Percentiles rank a stretch among this genome's conserved stretches.
Evolutionary conservation across 2,797 vertebrate genomes (phyloP).

Genomic region (Delichon dasypus): DNA sequence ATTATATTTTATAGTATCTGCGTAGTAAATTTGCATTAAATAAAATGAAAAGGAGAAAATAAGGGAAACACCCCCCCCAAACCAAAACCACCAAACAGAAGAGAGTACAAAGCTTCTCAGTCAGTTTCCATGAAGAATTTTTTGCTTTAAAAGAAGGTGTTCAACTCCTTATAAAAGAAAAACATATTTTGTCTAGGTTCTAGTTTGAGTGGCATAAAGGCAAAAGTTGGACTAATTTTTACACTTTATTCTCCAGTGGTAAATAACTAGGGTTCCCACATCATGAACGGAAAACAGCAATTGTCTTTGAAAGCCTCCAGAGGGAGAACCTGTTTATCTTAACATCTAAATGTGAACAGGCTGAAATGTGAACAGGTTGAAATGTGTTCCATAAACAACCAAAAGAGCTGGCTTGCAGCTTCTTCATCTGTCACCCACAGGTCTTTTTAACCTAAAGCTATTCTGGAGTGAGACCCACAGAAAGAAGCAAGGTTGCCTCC

Average conservation of each 20-base stretch:
- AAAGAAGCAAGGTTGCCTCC: not conserved
- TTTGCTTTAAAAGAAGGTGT: not conserved
- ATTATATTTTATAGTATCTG: not conserved
- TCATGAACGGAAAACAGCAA: not conserved
- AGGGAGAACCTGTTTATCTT: not conserved
- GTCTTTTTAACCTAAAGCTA: not conserved
- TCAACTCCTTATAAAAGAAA: not conserved
- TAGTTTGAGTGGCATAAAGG: not conserved
- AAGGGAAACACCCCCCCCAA: too few relatives aligned
- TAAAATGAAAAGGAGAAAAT: not conserved
- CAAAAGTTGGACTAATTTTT: not conserved
- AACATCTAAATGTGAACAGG: not conserved
- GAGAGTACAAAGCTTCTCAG: not conserved
- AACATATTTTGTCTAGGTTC: not conserved
- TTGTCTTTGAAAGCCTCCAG: not conserved
- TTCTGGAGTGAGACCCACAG: not conserved
- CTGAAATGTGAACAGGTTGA: not conserved
- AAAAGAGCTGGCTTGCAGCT: not conserved
- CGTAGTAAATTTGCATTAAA: not conserved
- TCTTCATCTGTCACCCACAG: not conserved
- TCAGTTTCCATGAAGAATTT: not conserved
- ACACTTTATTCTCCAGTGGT: not conserved
- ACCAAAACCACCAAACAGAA: not conserved
- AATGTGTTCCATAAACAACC: not conserved
- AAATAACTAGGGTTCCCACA: not conserved